Conservation (phyloP, 64 coral and sea anemone species). For the Stichodactyla mertensii region DNA sequence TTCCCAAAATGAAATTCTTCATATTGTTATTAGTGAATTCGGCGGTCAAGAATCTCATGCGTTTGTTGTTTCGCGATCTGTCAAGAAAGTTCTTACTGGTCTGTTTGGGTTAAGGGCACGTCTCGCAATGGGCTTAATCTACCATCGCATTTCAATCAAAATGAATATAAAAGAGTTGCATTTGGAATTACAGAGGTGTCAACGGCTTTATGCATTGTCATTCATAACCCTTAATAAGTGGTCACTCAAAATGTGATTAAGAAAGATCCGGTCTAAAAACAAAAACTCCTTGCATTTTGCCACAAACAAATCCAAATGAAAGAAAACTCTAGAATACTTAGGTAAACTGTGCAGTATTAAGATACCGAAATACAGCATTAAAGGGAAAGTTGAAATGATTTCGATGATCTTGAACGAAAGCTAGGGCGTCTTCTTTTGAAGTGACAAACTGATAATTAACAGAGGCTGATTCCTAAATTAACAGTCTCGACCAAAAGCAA, state of each 20-base stretch:
- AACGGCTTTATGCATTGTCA: conserved; percentile 85
- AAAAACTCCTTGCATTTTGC: not conserved
- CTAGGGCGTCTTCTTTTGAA: conserved; percentile 1
- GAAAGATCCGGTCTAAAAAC: conserved; percentile 5
- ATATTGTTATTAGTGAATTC: not conserved
- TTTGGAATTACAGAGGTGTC: conserved; percentile 92
- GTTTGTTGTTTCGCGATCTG: conserved; percentile 24
- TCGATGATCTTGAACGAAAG: not conserved
- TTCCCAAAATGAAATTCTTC: conserved; percentile 45
- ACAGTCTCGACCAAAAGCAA: conserved; percentile 11
- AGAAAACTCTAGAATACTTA: not conserved
- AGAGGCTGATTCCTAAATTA: not conserved
- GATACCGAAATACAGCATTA: not conserved
- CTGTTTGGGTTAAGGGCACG: conserved; percentile 27
- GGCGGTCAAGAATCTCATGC: conserved; percentile 22
- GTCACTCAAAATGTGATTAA: conserved; percentile 68
- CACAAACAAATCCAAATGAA: not conserved
- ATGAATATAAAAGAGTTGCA: conserved; percentile 75
- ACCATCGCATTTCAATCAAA: conserved; percentile 71
- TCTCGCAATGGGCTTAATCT: conserved; percentile 56
- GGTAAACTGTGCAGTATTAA: not conserved
- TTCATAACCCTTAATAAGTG: conserved; percentile 71
- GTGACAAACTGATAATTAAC: conserved; percentile 14
- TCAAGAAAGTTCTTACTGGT: conserved; percentile 29
- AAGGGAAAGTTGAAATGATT: not conserved